Evolutionary conservation across 2,888 invertebrate species (phyloP).

Genomic region (Standfussiana lucernea): DNA sequence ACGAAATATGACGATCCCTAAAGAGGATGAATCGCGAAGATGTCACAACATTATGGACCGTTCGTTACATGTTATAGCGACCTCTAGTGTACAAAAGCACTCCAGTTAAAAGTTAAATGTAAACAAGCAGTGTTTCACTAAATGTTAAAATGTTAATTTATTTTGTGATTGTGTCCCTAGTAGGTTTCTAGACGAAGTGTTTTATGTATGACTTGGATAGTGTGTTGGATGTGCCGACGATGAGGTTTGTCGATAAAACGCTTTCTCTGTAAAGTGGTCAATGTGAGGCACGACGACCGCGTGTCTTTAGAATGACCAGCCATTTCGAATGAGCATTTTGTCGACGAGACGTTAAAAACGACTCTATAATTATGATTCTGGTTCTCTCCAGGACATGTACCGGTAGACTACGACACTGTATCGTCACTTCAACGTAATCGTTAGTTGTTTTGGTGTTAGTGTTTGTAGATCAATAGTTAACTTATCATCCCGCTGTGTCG

Average conservation of each 20-base stretch:
- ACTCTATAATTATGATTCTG: conserved; percentile 4
- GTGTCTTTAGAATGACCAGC: neutral
- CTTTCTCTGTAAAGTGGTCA: neutral
- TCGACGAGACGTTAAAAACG: neutral
- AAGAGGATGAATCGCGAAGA: conserved; percentile 9
- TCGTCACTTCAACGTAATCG: conserved; percentile 27
- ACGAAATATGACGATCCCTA: conserved; percentile 8
- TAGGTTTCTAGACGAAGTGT: conserved; percentile 18
- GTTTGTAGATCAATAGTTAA: conserved; percentile 36
- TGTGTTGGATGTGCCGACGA: conserved; percentile 17
- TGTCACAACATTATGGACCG: neutral
- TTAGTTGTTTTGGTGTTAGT: conserved; percentile 47
- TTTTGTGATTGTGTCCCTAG: conserved; percentile 51
- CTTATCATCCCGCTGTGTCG: conserved; percentile 27
- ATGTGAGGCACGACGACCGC: neutral
- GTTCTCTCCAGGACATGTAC: conserved; percentile 7
- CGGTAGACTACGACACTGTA: conserved; percentile 21
- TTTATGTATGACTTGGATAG: conserved; percentile 7
- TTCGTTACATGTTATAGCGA: conserved; percentile 26
- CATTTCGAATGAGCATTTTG: neutral
- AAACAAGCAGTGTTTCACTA: conserved; percentile 27
- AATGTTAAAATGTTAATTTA: conserved; percentile 55
- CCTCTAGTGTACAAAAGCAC: conserved; percentile 59
- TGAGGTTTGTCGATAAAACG: conserved; percentile 7
- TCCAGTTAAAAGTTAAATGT: conserved; percentile 21